Percentiles rank a stretch among this genome's conserved stretches.
Conservation (phyloP, 2,113 vertebrate genomes). For the Lycaon pictus region DNA sequence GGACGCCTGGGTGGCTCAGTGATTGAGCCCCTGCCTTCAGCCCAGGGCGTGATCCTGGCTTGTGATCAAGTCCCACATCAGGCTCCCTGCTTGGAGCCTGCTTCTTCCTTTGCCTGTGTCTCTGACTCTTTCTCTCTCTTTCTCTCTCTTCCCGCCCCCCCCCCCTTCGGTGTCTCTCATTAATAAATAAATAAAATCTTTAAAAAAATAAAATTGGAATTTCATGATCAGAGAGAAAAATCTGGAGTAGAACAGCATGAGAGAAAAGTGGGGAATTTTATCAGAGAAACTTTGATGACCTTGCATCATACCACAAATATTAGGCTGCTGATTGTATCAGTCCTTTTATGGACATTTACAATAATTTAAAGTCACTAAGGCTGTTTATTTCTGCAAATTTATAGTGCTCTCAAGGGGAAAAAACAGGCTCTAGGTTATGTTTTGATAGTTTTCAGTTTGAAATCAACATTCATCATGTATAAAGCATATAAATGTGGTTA, state of each 20-base stretch:
- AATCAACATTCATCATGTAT: slow-evolving; percentile 52
- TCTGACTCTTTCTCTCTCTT: no score
- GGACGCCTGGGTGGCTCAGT: no score
- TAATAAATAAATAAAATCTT: no score
- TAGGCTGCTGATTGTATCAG: not conserved
- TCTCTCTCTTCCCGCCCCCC: no score
- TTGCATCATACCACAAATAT: not conserved
- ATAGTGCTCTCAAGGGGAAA: not conserved
- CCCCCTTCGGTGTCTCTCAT: no score
- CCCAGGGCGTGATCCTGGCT: no score
- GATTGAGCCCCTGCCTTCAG: no score
- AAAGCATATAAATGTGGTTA: not conserved
- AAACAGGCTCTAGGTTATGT: not conserved
- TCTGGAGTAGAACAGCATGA: not conserved
- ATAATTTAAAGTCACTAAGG: not conserved
- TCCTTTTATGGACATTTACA: not conserved
- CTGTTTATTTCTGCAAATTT: slow-evolving; percentile 38
- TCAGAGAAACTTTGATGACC: not conserved
- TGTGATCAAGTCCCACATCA: no score
- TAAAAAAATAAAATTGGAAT: not conserved
- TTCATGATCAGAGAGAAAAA: not conserved
- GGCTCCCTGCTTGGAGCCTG: no score
- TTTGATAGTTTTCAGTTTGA: slow-evolving; percentile 55
- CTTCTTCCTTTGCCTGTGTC: no score
- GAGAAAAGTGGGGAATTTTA: not conserved